Base-by-base conservation (phyloP, 2,113 vertebrate species). In the Boleophthalmus pectinirostris region DNA sequence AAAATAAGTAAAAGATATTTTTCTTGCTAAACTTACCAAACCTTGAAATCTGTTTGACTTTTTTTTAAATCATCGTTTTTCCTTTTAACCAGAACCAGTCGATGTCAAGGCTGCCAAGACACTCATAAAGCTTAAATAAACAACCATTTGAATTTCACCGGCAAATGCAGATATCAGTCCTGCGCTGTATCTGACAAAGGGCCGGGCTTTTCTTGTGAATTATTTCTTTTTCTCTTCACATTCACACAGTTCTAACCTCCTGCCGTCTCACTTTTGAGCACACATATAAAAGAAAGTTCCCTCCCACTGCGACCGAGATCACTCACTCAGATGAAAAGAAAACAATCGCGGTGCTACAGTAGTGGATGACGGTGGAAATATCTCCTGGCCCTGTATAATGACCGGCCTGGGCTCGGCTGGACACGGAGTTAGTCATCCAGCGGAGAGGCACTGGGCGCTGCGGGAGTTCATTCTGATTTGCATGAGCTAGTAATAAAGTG, bases 271-370 rank as follows among this genome's bases (percentile, higher is more conserved):
- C 73, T 82, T 82, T 85, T 69, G 51, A 80, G 58, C 67, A 46
- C 67, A 49, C 49, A 82, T 80, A 83, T 76, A 60, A 88, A 88
- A 82, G 68, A 70, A 80, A 81, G 58, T 66, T 49, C 68, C 75
- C 80, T 45, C 79, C 85, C 0, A 25, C 80, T 2, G 70, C 3
- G 76, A 53, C 73, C 47, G 61, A 81, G 70, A 84, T 86, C 84
- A 78, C 79, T 83, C 72, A 69, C 68, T 79, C 68, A 70, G 76
- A 88, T 87, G 85, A 88, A 88, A 89, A 79, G 72, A 85, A 88
- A 90, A 87, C 75, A 72, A 88, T 86, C 85, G 85, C 82, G 86
- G 75, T 72, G 74, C 73, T 72, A 64, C 25, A 72, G 73, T 65
- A 24, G 57, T 20, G 68, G 74, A 83, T 73, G 70, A 57, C 15